Conservation (phyloP, 2,888 invertebrate genomes). For the Pteria penguin region DNA sequence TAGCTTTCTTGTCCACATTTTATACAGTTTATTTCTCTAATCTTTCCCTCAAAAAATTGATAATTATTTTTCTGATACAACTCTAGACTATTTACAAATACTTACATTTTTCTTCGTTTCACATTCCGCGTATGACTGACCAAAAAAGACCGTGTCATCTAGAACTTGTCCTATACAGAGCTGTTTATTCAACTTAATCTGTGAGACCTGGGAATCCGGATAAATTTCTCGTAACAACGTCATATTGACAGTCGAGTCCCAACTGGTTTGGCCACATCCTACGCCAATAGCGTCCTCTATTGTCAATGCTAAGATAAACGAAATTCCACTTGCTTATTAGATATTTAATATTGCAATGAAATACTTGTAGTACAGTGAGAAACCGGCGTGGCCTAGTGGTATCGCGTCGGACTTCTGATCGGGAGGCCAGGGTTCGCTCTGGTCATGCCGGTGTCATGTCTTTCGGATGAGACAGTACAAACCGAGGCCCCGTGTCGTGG, state of each 20-base stretch:
- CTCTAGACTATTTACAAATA: no score
- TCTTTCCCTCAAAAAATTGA: no score
- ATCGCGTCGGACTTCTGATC: no score
- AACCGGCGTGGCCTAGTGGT: no score
- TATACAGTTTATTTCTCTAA: no score
- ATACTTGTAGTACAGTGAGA: no score
- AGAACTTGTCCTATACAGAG: constrained; percentile 46
- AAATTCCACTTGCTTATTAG: neutral
- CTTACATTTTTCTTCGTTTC: constrained; percentile 47
- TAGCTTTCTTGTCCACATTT: no score
- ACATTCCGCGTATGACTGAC: constrained; percentile 52
- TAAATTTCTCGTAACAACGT: constrained; percentile 49
- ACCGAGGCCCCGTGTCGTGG: no score
- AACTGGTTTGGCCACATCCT: constrained; percentile 46
- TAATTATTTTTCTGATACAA: no score
- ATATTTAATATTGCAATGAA: neutral
- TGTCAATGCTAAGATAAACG: constrained; percentile 37
- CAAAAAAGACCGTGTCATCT: constrained; percentile 51
- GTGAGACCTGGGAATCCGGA: constrained; percentile 52
- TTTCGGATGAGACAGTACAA: no score
- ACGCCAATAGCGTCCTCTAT: constrained; percentile 47
- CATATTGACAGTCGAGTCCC: constrained; percentile 51
- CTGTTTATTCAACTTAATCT: constrained; percentile 50
- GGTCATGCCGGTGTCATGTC: no score
- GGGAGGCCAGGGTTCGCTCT: no score